Evolutionary conservation across 2,797 vertebrate genomes (phyloP).

Genomic region (Lagorchestes hirsutus): DNA sequence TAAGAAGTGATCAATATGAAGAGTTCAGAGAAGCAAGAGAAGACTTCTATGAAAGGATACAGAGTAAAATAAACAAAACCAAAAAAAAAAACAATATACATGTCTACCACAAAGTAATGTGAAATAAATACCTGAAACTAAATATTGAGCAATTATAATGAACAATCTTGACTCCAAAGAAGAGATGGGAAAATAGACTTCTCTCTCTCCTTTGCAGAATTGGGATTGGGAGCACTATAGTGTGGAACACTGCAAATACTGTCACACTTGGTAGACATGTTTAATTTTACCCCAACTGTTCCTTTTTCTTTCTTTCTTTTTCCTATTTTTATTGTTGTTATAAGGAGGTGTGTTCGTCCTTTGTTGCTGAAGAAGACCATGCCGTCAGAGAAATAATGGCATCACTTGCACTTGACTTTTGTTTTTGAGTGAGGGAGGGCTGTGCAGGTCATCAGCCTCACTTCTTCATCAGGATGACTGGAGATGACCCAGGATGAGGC

Average conservation of each 20-base stretch:
- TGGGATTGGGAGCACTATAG: neutral
- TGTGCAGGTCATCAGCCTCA: too few relatives aligned
- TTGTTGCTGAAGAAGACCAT: too few relatives aligned
- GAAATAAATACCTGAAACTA: neutral
- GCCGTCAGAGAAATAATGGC: too few relatives aligned
- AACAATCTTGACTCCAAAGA: neutral
- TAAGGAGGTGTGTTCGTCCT: neutral
- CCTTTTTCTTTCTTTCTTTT: neutral
- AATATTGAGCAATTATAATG: neutral
- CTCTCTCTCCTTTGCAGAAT: neutral
- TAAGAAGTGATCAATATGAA: neutral
- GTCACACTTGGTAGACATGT: neutral
- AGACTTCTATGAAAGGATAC: neutral
- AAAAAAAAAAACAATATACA: neutral
- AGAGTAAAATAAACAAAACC: neutral
- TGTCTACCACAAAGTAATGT: neutral
- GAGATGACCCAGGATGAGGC: too few relatives aligned
- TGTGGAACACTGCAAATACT: neutral
- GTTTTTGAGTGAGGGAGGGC: too few relatives aligned
- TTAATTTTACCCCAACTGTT: neutral
- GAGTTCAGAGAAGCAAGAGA: neutral
- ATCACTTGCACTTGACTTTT: too few relatives aligned
- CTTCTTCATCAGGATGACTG: too few relatives aligned
- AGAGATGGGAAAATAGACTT: neutral
- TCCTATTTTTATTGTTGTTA: neutral